Evolutionary conservation across 1,140 invertebrate species (phyloP).

Genomic region (Palaemon carinicauda): DNA sequence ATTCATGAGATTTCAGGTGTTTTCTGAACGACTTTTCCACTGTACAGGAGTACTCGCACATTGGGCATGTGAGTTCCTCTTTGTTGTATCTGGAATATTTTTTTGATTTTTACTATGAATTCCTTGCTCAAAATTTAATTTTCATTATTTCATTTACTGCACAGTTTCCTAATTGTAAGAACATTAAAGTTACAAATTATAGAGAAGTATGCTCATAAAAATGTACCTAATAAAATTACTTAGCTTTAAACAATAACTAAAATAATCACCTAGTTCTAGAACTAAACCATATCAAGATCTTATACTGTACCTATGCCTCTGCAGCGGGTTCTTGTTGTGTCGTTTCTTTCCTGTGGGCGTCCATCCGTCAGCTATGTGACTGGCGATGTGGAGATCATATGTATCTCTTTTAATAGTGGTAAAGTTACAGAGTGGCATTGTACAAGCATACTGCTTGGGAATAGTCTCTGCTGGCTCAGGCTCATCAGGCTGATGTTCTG

Average conservation of each 20-base stretch:
- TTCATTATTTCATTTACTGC: too few relatives aligned
- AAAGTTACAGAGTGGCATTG: constrained; percentile 60
- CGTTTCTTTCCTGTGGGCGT: constrained; percentile 63
- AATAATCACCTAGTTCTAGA: neutral
- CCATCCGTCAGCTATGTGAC: constrained; percentile 62
- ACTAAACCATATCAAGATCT: too few relatives aligned
- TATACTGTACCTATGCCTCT: constrained; percentile 61
- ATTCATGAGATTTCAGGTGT: constrained; percentile 61
- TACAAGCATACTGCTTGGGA: constrained; percentile 59
- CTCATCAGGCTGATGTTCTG: constrained; percentile 51
- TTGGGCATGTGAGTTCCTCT: constrained; percentile 62
- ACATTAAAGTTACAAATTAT: too few relatives aligned
- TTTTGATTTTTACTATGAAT: too few relatives aligned
- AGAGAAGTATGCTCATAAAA: too few relatives aligned
- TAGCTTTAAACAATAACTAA: too few relatives aligned
- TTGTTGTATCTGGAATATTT: constrained; percentile 47
- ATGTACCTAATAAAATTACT: too few relatives aligned
- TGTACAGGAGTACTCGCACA: constrained; percentile 62
- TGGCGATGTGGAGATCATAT: constrained; percentile 62
- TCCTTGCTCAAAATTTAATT: neutral
- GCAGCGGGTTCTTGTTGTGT: constrained; percentile 60
- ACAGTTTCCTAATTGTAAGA: too few relatives aligned
- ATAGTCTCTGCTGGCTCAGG: constrained; percentile 49
- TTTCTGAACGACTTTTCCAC: constrained; percentile 62
- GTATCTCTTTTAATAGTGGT: constrained; percentile 60